Percentiles rank a stretch among this genome's conserved stretches.
Conservation (phyloP, 1,140 invertebrate genomes). For the Pseudomyrmex cubaensis region DNA sequence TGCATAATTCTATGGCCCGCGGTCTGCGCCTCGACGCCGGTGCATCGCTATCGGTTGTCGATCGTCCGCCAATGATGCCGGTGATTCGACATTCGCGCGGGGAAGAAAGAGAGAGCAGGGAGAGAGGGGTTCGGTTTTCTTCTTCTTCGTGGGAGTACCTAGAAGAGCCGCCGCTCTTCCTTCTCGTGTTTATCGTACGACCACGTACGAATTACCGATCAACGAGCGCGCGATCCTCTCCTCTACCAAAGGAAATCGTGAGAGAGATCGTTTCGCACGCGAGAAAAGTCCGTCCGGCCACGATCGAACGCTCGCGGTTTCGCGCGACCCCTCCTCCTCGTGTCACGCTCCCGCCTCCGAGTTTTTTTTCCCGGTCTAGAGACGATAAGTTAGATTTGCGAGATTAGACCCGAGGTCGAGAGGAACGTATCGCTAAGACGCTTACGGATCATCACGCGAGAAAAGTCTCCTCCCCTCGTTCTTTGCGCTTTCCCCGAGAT, state of each 20-base stretch:
- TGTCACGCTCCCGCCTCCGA: background rate
- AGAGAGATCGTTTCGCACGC: slow-evolving; percentile 50
- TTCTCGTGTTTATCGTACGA: slow-evolving; percentile 49
- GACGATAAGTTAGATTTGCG: slow-evolving; percentile 4
- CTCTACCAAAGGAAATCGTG: slow-evolving; percentile 39
- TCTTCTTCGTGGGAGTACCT: slow-evolving; percentile 50
- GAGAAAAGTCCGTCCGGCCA: slow-evolving; percentile 49
- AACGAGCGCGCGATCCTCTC: slow-evolving; percentile 35
- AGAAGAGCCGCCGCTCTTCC: slow-evolving; percentile 43
- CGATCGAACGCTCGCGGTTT: slow-evolving; percentile 51
- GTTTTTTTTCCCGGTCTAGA: background rate
- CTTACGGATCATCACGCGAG: slow-evolving; percentile 32
- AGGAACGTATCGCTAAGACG: background rate
- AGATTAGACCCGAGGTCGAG: slow-evolving; percentile 16
- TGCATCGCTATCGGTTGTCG: slow-evolving; percentile 43
- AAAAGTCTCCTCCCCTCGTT: background rate
- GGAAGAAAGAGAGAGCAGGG: background rate
- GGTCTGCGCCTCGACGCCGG: slow-evolving; percentile 43
- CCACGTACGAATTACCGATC: slow-evolving; percentile 47
- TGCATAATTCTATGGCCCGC: slow-evolving; percentile 76
- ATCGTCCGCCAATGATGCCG: slow-evolving; percentile 45
- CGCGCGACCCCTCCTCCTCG: slow-evolving; percentile 6
- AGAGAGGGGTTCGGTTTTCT: background rate
- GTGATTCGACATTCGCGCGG: slow-evolving; percentile 26
- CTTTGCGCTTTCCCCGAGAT: slow-evolving; percentile 5